Evolutionary conservation across 2,888 invertebrate species (phyloP), one percentile per base, ranked within the genome.

Genomic region (Stenolophus ochropezus): DNA sequence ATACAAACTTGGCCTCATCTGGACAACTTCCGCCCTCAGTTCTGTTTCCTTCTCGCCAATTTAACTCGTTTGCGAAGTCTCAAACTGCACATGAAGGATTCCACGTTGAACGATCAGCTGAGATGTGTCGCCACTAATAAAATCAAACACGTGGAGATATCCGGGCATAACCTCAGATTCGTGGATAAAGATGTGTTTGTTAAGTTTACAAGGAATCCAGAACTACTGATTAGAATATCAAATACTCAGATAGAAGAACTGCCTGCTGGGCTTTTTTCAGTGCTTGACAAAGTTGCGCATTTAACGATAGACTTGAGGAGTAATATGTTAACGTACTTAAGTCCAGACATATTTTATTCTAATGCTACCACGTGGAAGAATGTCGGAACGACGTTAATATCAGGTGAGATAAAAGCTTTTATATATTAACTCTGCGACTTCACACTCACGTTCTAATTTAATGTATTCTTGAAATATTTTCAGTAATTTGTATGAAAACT

Each of bases 361-460:
- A 96, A 97, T 89, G 93, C 94, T 85, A 95, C 95, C 21, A 93
- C 94, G 85, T 96, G 96, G 96, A 96, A 96, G 89, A 94, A 94
- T 84, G 94, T 96, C 84, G 96, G 96, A n/a, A 96, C 97, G 3
- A 95, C 96, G 87, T 92, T 96, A 87, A 93, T 97, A 81, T 94
- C 95, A 90, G 95, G 95, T 95, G 89, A 90, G 85, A 18, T 42
- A 18, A 18, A 49, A 14, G 4, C 53, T 53, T 6, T 53, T 53
- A 53, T n/a, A n/a, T n/a, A n/a, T n/a, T n/a, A n/a, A n/a, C n/a
- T n/a, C n/a, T n/a, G n/a, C n/a, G n/a, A n/a, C n/a, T n/a, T n/a
- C n/a, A n/a, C n/a, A n/a, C n/a, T n/a, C n/a, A n/a, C n/a, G 53
- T 53, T 53, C 4, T 2, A 8, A 53, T 53, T 53, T 20, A 33